These are phyloP conservation scores for Acanthopagrus latus DNA, from an alignment of 2,797 vertebrate genomes.

Conservation along the genomic window DNA sequence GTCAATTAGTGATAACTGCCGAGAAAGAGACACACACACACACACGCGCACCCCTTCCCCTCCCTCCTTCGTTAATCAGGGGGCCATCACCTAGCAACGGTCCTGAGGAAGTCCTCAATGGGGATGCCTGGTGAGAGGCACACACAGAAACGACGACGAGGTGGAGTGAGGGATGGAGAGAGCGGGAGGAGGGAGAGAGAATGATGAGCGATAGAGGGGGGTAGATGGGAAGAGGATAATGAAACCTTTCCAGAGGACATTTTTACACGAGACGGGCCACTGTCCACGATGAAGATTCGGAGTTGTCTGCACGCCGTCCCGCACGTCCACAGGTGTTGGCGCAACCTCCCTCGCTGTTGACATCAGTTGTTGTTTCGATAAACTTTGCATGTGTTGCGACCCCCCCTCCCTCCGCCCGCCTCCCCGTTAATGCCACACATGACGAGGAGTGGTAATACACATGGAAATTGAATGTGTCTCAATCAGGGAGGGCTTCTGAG, in stretches of 20 bases:
- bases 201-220: slow-evolving; percentile 68
- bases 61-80: slow-evolving; percentile 86
- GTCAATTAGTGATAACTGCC: slow-evolving; percentile 98
- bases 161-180: slow-evolving; percentile 59
- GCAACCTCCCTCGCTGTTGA: not conserved
- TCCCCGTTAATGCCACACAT: slow-evolving; percentile 17
- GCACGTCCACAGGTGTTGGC: slow-evolving; percentile 63
- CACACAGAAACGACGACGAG: slow-evolving; percentile 71
- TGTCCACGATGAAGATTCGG: slow-evolving; percentile 16
- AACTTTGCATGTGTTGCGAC: slow-evolving; percentile 9
- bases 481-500: slow-evolving; percentile 54
- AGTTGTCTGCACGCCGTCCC: slow-evolving; percentile 41
- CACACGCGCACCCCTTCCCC: slow-evolving; percentile 1
- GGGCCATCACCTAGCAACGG: slow-evolving; percentile 96
- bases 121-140: slow-evolving; percentile 84
- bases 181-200: slow-evolving; percentile 51
- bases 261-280: slow-evolving; percentile 50
- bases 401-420: too few relatives aligned
- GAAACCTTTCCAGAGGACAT: slow-evolving; percentile 69
- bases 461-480: slow-evolving; percentile 44
- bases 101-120: slow-evolving; percentile 85
- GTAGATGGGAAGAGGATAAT: slow-evolving; percentile 71
- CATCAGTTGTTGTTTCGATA: slow-evolving; percentile 46
- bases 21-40: slow-evolving; percentile 79
- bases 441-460: slow-evolving; percentile 41